phyloP scores from a whole-genome alignment of 2,888 invertebrate genomes.

The Leucozona laternaria region DNA sequence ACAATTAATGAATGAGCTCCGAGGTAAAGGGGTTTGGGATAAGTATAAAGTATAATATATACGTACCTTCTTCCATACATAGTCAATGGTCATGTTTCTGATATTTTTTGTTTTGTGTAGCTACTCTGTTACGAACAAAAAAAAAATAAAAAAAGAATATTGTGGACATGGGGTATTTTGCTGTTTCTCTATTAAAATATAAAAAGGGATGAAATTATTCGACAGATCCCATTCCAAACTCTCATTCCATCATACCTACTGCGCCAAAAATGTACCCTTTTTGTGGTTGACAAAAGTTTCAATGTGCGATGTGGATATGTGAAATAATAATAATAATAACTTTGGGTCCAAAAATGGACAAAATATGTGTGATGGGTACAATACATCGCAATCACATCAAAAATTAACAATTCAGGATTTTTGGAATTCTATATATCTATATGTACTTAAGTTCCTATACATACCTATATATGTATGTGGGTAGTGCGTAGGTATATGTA shows the following conservation, averaged over 20 bases:
- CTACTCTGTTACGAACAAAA: neutral
- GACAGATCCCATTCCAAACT: conserved; percentile 45
- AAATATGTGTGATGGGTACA: conserved; percentile 58
- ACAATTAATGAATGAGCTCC: conserved; percentile 68
- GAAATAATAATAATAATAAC: conserved; percentile 71
- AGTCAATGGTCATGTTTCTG: conserved; percentile 52
- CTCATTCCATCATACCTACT: conserved; percentile 8
- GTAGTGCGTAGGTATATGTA: neutral
- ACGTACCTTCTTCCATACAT: neutral
- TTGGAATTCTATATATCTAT: conserved; percentile 4
- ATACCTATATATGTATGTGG: neutral
- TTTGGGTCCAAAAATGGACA: conserved; percentile 64
- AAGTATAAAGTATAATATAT: conserved; percentile 2
- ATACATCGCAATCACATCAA: conserved; percentile 71
- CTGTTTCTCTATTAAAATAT: conserved; percentile 43
- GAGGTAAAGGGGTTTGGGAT: conserved; percentile 31
- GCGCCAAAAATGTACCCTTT: conserved; percentile 61
- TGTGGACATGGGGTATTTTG: conserved; percentile 39
- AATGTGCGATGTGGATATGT: conserved; percentile 52
- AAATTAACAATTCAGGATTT: conserved; percentile 72
- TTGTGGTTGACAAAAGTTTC: conserved; percentile 74
- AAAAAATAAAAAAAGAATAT: neutral
- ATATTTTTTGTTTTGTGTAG: conserved; percentile 20
- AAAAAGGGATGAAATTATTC: conserved; percentile 67
- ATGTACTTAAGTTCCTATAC: neutral